These are phyloP conservation scores for Littorina saxatilis DNA, from an alignment of 1,140 invertebrate genomes.

Conservation along the genomic window DNA sequence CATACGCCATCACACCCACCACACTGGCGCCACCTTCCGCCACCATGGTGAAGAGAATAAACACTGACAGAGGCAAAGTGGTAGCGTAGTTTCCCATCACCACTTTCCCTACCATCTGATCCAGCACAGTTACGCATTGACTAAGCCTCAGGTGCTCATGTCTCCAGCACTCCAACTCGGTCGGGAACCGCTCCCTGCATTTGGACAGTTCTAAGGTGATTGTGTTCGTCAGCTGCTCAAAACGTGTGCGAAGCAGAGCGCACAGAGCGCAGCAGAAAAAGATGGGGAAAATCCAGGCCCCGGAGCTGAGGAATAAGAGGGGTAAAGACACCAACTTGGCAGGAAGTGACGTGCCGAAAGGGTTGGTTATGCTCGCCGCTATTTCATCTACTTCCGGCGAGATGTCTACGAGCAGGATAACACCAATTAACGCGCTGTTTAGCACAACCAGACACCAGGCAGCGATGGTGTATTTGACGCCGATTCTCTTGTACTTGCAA, in stretches of 20 bases:
- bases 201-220: not conserved
- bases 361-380: not conserved
- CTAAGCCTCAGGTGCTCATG: conserved; percentile 18
- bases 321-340: not conserved
- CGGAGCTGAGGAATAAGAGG: not conserved
- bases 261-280: conserved; percentile 4
- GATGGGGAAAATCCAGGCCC: not conserved
- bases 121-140: conserved; percentile 2
- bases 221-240: not conserved
- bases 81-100: conserved; percentile 7
- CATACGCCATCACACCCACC: not conserved
- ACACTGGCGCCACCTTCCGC: not conserved
- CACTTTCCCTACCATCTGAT: not conserved
- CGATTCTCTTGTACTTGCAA: not conserved
- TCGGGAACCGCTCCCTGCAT: not conserved
- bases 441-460: not conserved
- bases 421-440: not conserved
- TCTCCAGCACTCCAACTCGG: not conserved
- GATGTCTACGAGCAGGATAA: not conserved
- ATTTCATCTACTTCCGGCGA: not conserved
- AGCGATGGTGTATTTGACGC: not conserved
- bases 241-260: not conserved
- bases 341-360: conserved; percentile 12
- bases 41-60: conserved; percentile 1
- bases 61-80: not conserved